Conservation (phyloP, 2,113 vertebrate species). For the Scolopax mira region DNA sequence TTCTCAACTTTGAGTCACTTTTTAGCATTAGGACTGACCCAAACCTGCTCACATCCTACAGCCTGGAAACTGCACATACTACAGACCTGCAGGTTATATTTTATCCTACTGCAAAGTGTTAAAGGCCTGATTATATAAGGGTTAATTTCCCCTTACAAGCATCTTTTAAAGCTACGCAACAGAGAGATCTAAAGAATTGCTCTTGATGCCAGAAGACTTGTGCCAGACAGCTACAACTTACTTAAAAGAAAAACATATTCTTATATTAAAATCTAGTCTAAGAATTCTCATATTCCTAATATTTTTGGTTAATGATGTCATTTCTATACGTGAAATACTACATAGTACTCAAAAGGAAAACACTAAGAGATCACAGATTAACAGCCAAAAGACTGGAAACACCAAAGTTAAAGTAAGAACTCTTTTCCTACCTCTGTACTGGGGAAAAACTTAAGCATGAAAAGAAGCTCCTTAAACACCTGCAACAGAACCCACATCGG, state of each 20-base stretch:
- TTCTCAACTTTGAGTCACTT: constrained; percentile 37
- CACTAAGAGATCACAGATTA: neutral
- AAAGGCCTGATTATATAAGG: neutral
- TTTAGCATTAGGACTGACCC: neutral
- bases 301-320: neutral
- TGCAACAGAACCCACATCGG: neutral
- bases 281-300: neutral
- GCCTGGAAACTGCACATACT: neutral
- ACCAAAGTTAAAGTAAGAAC: neutral
- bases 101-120: neutral
- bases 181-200: neutral
- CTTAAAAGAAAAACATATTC: neutral
- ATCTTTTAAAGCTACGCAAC: neutral
- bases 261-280: neutral
- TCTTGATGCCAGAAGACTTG: neutral
- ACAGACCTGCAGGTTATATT: neutral
- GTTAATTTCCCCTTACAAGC: neutral
- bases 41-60: neutral
- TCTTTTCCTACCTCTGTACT: neutral
- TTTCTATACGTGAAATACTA: neutral
- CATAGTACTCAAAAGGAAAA: neutral
- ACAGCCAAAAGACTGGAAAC: neutral
- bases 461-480: neutral
- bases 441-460: neutral
- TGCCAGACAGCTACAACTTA: neutral